These are phyloP conservation scores for Amphipoea oculea DNA, from an alignment of 2,888 invertebrate genomes.

Conservation along the genomic window DNA sequence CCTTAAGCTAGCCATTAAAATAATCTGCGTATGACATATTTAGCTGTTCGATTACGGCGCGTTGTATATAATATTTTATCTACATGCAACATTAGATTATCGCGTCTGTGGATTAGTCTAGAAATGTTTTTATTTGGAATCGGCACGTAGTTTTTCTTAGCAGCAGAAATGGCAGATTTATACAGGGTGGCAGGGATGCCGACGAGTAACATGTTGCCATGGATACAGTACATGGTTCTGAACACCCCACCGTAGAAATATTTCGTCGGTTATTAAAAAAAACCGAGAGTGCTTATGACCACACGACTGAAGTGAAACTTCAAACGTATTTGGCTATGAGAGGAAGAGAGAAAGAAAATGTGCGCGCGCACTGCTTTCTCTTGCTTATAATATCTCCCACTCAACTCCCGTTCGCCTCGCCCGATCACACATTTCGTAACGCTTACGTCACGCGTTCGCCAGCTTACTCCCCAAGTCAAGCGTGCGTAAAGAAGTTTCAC, in stretches of 20 bases:
- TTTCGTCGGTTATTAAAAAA: not conserved
- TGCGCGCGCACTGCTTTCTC: too few relatives aligned
- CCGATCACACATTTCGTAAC: too few relatives aligned
- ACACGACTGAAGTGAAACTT: too few relatives aligned
- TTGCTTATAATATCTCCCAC: too few relatives aligned
- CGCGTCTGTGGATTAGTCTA: constrained; percentile 20
- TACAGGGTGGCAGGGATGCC: not conserved
- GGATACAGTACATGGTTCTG: not conserved
- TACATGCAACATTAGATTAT: constrained; percentile 8
- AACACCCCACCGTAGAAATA: not conserved
- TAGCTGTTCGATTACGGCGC: constrained; percentile 7
- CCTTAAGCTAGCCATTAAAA: constrained; percentile 16
- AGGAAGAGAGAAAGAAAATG: too few relatives aligned
- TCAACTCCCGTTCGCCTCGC: too few relatives aligned
- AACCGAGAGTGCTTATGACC: not conserved
- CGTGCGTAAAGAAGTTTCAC: too few relatives aligned
- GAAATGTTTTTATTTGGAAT: not conserved
- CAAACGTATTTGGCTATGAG: too few relatives aligned
- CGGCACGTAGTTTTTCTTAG: constrained; percentile 3
- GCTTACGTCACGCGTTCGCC: too few relatives aligned
- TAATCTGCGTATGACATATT: constrained; percentile 30
- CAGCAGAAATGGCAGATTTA: not conserved
- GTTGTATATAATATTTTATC: constrained; percentile 34
- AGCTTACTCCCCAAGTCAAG: too few relatives aligned
- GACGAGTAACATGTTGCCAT: not conserved